Conservation (phyloP, 2,888 invertebrate genomes). For the Melolontha melolontha region DNA sequence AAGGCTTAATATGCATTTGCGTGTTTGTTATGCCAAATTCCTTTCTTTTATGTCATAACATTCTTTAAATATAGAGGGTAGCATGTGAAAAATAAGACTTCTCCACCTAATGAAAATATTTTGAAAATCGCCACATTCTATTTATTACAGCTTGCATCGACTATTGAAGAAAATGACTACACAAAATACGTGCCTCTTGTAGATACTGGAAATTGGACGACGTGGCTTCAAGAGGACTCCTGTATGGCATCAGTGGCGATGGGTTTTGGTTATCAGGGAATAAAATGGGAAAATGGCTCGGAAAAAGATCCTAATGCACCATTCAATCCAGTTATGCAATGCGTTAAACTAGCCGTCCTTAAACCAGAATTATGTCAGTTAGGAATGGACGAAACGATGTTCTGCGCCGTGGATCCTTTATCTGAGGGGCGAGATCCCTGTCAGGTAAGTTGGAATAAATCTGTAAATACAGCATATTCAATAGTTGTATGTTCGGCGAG, state of each 20-base stretch:
- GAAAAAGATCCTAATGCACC: conserved; percentile 21
- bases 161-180: conserved; percentile 15
- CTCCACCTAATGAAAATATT: no score
- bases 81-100: no score
- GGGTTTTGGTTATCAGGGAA: conserved; percentile 30
- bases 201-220: background rate
- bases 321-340: conserved; percentile 27
- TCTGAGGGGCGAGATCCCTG: conserved; percentile 30
- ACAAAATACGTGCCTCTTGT: conserved; percentile 13
- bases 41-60: no score
- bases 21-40: no score
- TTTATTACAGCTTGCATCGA: conserved; percentile 8
- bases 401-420: conserved; percentile 29
- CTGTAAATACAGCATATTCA: no score
- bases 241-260: conserved; percentile 22
- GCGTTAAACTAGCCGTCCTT: conserved; percentile 14
- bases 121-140: background rate
- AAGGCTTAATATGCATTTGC: no score
- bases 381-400: conserved; percentile 19
- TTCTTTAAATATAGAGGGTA: no score
- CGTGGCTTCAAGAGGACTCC: background rate
- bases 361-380: conserved; percentile 9
- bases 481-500: no score
- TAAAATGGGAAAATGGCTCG: conserved; percentile 28
- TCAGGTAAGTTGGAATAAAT: conserved; percentile 1